Percentiles rank a stretch among this genome's conserved stretches.
Conservation (phyloP, 1,140 invertebrate species). For the Sycophila sp. region DNA sequence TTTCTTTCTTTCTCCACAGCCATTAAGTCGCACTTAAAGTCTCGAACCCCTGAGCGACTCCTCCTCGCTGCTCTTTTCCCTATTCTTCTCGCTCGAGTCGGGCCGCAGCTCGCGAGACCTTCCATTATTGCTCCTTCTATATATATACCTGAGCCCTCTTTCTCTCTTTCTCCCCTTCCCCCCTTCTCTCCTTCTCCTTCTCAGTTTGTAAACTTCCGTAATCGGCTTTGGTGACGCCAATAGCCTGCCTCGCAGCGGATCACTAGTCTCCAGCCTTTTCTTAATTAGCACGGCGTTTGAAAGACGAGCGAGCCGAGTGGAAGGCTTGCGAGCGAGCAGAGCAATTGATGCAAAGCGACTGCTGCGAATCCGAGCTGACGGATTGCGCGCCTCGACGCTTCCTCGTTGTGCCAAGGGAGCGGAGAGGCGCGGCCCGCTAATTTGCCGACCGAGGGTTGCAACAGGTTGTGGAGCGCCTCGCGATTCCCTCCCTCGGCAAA, state of each 20-base stretch:
- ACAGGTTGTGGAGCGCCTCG: neutral
- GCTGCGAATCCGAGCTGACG: no score
- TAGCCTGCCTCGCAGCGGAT: no score
- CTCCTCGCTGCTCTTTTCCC: constrained; percentile 17
- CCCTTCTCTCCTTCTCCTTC: neutral
- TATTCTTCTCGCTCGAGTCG: constrained; percentile 25
- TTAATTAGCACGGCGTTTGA: no score
- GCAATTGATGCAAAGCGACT: no score
- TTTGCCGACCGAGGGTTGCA: constrained; percentile 8
- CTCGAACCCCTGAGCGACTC: constrained; percentile 11
- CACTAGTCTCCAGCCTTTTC: no score
- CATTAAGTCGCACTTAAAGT: constrained; percentile 28
- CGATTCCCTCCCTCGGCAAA: neutral
- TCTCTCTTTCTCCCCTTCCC: neutral
- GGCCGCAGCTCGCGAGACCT: constrained; percentile 1
- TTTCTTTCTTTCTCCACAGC: neutral
- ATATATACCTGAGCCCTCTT: neutral
- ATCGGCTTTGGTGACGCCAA: constrained; percentile 6
- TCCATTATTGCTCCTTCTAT: constrained; percentile 17
- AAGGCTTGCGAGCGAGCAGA: no score
- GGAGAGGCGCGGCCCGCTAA: neutral
- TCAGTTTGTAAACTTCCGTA: constrained; percentile 27
- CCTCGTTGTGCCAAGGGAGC: no score
- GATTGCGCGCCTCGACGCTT: no score
- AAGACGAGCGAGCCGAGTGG: no score